Base-by-base conservation (phyloP, 2,888 invertebrate genomes). In the Nymphalis urticae region DNA sequence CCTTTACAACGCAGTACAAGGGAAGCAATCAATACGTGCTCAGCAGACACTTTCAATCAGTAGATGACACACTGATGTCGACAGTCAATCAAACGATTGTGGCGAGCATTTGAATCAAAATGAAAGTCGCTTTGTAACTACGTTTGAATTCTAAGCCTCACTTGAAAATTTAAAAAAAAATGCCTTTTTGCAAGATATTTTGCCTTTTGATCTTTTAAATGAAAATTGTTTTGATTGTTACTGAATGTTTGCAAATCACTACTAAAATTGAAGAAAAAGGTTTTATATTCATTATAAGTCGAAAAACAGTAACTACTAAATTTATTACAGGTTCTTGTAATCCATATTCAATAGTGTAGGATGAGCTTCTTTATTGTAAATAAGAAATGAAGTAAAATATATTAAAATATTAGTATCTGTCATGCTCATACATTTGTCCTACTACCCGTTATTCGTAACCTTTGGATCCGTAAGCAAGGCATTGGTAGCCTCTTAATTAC, bases 1-100 rank as follows among this genome's bases (percentile, higher is more conserved):
- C 13, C 58, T 58, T 42, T 16, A 48, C 48, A 51, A 75, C 71
- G 75, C 64, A 74, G 74, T 75, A 77, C 77, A 69, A 70, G 64
- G 54, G 64, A 62, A 61, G 61, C 64, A 64, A 56, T 64, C 56
- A 62, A 61, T 64, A 50, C 48, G 42, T 50, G 19, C 47, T 59
- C 70, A 56, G 63, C 48, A 62, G 61, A 53, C 53, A 42, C 59
- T 65, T 68, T 63, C 68, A 72, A 66, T 68, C 70, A 63, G 67
- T 54, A 27, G 61, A 62, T 54, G 65, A 66, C 68, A 71, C 62
- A 59, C 56, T 66, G 61, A 42, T 66, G 32, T 62, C 54, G 48
- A 54, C 53, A 24, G 59, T 60, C 65, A 60, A 66, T 60, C 42
- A 19, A 58, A 58, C 58, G 36, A 19, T 58, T 42, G 58, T 42